These are phyloP conservation scores for Malurus leucopterus DNA, from an alignment of 2,797 vertebrate genomes.

Conservation along the genomic window DNA sequence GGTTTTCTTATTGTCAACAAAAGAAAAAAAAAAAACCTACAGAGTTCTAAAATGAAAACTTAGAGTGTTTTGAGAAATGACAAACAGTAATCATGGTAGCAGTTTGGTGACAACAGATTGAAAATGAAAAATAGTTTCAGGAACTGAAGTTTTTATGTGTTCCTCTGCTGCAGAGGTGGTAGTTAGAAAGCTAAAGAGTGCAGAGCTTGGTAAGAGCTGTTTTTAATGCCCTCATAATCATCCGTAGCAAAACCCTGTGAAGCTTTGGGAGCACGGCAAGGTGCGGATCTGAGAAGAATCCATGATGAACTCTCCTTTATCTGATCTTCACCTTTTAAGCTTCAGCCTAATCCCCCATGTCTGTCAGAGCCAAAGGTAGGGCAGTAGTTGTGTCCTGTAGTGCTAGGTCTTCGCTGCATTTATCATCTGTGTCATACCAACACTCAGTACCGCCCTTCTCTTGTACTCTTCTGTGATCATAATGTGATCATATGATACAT, in stretches of 20 bases:
- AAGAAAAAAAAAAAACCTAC: background rate
- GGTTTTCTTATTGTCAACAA: background rate
- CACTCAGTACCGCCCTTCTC: fast-evolving
- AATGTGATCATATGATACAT: fast-evolving
- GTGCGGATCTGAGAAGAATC: background rate
- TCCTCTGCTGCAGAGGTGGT: background rate
- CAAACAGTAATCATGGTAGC: background rate
- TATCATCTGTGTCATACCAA: background rate
- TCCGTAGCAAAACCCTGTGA: background rate
- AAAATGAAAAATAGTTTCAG: background rate
- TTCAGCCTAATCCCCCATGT: background rate
- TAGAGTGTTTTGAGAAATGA: background rate
- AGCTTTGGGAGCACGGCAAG: background rate
- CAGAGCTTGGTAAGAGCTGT: background rate
- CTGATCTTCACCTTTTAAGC: background rate
- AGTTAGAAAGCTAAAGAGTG: background rate
- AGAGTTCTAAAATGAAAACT: background rate
- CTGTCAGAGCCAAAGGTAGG: background rate
- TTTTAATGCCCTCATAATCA: background rate
- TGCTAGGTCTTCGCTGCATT: background rate
- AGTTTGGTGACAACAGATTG: background rate
- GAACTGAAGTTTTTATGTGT: fast-evolving
- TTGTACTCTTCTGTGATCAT: background rate
- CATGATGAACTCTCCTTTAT: background rate
- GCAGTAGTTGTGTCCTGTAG: background rate